Conservation (phyloP, 2,888 invertebrate genomes). For the Ganaspis brasiliensis region DNA sequence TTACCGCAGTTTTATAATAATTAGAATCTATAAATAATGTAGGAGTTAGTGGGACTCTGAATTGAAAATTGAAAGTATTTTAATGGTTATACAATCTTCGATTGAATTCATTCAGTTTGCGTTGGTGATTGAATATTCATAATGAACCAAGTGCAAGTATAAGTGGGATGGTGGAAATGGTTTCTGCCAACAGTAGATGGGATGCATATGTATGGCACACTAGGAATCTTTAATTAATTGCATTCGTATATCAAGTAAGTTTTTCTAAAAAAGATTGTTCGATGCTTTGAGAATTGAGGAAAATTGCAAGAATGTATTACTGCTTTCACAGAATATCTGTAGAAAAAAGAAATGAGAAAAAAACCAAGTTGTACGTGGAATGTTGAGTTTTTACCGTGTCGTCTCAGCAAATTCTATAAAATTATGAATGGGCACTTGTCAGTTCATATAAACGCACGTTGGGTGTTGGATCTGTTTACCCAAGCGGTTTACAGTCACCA, state of each 20-base stretch:
- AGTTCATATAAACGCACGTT: neutral
- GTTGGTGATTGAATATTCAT: conserved; percentile 2
- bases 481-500: neutral
- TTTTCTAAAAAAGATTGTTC: conserved; percentile 1
- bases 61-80: neutral
- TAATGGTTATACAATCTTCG: neutral
- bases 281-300: neutral
- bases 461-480: neutral
- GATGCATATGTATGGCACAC: neutral
- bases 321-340: neutral
- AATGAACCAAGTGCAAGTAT: conserved; percentile 8
- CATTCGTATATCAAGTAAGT: neutral
- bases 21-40: neutral
- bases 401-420: conserved; percentile 10
- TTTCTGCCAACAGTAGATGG: too few relatives aligned
- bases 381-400: neutral
- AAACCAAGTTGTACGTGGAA: neutral
- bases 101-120: conserved; percentile 7
- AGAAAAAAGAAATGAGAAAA: too few relatives aligned
- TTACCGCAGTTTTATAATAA: neutral
- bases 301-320: neutral
- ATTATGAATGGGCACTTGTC: conserved; percentile 7
- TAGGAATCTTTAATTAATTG: neutral
- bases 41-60: neutral
- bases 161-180: neutral